Conservation (phyloP, 2,113 vertebrate genomes). For the Xyrauchen texanus region DNA sequence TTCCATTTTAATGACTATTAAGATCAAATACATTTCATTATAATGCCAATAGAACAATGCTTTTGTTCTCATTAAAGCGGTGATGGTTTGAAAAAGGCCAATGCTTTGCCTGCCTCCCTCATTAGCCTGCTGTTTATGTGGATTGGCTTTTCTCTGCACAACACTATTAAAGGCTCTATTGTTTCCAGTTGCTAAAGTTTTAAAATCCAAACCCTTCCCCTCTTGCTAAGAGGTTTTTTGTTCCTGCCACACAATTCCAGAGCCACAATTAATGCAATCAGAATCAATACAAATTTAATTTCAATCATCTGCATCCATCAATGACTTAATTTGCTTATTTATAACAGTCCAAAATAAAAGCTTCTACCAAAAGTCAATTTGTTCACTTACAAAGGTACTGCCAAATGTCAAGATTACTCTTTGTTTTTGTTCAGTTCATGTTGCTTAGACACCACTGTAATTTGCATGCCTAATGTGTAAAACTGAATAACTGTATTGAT, state of each 20-base stretch:
- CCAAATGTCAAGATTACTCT: too few species aligned
- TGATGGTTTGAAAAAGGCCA: slow-evolving; percentile 19
- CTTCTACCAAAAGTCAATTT: neutral
- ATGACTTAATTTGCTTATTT: too few species aligned
- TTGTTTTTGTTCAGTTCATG: too few species aligned
- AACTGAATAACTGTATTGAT: too few species aligned
- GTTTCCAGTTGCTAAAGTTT: slow-evolving; percentile 58
- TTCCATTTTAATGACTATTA: slow-evolving; percentile 16
- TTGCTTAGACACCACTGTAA: too few species aligned
- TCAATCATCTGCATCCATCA: neutral
- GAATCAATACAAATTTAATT: slow-evolving; percentile 1
- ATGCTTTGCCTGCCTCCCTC: slow-evolving; percentile 22
- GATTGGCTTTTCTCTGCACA: slow-evolving; percentile 67
- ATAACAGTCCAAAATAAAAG: neutral
- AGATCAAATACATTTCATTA: slow-evolving; percentile 14
- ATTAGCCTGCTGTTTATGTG: slow-evolving; percentile 59
- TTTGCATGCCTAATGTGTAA: too few species aligned
- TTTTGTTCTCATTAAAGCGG: slow-evolving; percentile 26
- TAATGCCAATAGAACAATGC: slow-evolving; percentile 15
- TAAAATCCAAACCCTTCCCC: slow-evolving; percentile 44
- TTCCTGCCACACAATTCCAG: neutral
- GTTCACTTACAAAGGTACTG: neutral
- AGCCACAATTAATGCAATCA: slow-evolving; percentile 15
- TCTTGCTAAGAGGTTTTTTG: slow-evolving; percentile 7
- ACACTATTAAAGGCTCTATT: slow-evolving; percentile 66